These are phyloP conservation scores for Nemotelus nigrinus DNA, from an alignment of 2,888 invertebrate genomes.

Conservation along the genomic window DNA sequence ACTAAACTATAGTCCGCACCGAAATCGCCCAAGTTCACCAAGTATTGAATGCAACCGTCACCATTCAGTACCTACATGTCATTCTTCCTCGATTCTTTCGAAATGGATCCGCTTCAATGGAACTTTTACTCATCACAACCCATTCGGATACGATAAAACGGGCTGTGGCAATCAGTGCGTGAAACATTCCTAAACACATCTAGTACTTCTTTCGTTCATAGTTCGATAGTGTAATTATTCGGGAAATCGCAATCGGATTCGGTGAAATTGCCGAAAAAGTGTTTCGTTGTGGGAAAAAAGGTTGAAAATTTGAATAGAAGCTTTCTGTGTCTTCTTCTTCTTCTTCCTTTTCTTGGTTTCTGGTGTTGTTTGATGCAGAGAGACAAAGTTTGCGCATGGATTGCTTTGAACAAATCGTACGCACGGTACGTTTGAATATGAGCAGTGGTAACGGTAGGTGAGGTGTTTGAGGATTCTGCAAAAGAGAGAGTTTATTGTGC, in stretches of 20 bases:
- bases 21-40: not conserved
- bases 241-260: not conserved
- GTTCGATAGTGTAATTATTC: too few species aligned
- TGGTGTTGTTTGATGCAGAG: not conserved
- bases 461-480: too few species aligned
- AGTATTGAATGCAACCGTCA: not conserved
- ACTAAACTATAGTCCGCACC: constrained; percentile 3
- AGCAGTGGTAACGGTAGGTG: too few species aligned
- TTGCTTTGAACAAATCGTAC: not conserved
- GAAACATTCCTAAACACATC: too few species aligned
- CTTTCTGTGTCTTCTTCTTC: not conserved
- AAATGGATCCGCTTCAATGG: constrained; percentile 14
- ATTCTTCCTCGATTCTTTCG: not conserved
- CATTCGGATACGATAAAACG: too few species aligned
- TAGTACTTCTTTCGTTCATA: too few species aligned
- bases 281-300: constrained; percentile 23
- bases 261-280: constrained; percentile 4
- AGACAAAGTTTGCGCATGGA: constrained; percentile 37
- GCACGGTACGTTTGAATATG: not conserved
- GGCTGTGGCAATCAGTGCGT: too few species aligned
- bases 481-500: too few species aligned
- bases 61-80: constrained; percentile 3
- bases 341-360: too few species aligned
- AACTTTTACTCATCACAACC: not conserved
- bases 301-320: constrained; percentile 13